These are phyloP conservation scores for Scaptodrosophila lebanonensis DNA, from an alignment of 1,140 invertebrate genomes.

Conservation along the genomic window DNA sequence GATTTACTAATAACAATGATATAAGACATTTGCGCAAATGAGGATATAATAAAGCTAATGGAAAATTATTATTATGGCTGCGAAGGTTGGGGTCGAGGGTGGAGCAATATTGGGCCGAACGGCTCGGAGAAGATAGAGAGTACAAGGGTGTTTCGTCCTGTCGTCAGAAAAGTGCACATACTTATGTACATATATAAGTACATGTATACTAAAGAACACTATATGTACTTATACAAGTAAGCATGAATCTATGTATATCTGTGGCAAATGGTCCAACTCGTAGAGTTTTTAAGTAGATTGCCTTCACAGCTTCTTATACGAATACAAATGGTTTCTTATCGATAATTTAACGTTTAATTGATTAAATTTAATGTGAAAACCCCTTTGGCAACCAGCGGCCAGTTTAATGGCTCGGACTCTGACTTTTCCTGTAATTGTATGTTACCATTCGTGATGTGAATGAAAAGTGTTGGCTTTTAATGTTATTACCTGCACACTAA, in stretches of 20 bases:
- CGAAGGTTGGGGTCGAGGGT: too few relatives aligned
- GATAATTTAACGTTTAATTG: constrained; percentile 45
- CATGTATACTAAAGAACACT: constrained; percentile 1
- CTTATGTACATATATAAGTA: too few relatives aligned
- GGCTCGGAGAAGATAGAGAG: too few relatives aligned
- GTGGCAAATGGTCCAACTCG: too few relatives aligned
- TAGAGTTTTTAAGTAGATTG: too few relatives aligned
- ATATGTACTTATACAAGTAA: too few relatives aligned
- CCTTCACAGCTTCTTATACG: too few relatives aligned
- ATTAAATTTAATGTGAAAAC: constrained; percentile 58
- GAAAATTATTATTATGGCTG: constrained; percentile 51
- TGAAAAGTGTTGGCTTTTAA: constrained; percentile 40
- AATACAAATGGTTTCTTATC: too few relatives aligned
- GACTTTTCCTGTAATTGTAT: constrained; percentile 14
- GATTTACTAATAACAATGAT: constrained; percentile 74
- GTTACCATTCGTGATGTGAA: constrained; percentile 43
- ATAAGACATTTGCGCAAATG: constrained; percentile 66
- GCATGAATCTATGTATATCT: too few relatives aligned
- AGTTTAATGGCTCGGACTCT: constrained; percentile 44
- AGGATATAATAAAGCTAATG: constrained; percentile 74
- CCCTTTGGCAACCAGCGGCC: constrained; percentile 15
- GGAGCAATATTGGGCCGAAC: too few relatives aligned
- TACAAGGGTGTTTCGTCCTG: too few relatives aligned
- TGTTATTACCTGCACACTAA: constrained; percentile 56
- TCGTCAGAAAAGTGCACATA: too few relatives aligned